phyloP scores from a whole-genome alignment of 2,888 invertebrate genomes.

The Cotesia congregata region DNA sequence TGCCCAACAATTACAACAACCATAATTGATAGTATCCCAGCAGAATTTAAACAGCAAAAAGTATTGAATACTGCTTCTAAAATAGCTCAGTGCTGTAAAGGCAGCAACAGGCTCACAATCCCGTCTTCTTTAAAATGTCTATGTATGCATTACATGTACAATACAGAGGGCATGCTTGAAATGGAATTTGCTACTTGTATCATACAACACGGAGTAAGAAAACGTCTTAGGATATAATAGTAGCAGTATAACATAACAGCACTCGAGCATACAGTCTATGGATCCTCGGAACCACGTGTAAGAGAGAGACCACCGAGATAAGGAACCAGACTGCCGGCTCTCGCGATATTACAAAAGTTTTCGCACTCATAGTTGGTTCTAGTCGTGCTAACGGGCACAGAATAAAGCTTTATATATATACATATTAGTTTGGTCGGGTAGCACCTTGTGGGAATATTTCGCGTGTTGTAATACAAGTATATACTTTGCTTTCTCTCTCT shows the following conservation, averaged over 20 bases:
- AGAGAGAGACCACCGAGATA: slow-evolving; percentile 13
- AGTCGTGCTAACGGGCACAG: slow-evolving; percentile 31
- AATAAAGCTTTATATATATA: background rate
- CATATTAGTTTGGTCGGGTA: background rate
- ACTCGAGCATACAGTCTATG: background rate
- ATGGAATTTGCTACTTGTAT: slow-evolving; percentile 36
- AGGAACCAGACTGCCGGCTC: slow-evolving; percentile 40
- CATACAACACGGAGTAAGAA: slow-evolving; percentile 32
- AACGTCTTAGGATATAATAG: slow-evolving; percentile 24
- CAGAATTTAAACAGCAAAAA: too few relatives aligned
- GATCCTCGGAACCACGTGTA: background rate
- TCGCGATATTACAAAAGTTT: slow-evolving; percentile 50
- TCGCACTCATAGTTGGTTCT: slow-evolving; percentile 38
- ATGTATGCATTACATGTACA: background rate
- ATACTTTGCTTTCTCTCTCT: background rate
- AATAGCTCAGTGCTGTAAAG: too few relatives aligned
- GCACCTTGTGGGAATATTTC: slow-evolving; percentile 34
- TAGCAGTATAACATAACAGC: background rate
- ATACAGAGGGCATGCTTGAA: slow-evolving; percentile 6
- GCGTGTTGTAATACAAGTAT: slow-evolving; percentile 25
- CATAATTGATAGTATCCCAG: too few relatives aligned
- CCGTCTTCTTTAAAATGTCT: background rate
- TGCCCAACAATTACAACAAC: too few relatives aligned
- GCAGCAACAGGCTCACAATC: too few relatives aligned
- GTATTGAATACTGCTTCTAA: too few relatives aligned